A percentile compares a stretch with the other conserved stretches of the same genome.
Evolutionary conservation across 1,140 invertebrate species (phyloP).

Genomic region (Paraescarpia echinospica): DNA sequence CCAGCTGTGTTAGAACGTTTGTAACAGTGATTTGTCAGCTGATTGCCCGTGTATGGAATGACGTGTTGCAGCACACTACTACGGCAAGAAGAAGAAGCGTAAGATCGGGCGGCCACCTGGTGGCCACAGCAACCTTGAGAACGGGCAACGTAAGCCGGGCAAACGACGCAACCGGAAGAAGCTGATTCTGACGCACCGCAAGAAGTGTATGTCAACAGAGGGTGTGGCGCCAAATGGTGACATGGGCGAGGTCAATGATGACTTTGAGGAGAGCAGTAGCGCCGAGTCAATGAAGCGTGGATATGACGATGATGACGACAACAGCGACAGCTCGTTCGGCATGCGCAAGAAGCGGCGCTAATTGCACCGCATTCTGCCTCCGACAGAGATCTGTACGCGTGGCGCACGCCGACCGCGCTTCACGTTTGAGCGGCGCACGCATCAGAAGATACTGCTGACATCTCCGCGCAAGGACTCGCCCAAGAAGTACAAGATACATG

Average conservation of each 20-base stretch:
- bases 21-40: too few relatives aligned
- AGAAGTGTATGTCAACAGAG: constrained; percentile 19
- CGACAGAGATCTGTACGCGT: constrained; percentile 63
- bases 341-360: neutral
- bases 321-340: constrained; percentile 18
- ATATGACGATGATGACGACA: constrained; percentile 28
- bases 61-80: constrained; percentile 41
- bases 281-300: neutral
- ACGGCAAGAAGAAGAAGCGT: constrained; percentile 52
- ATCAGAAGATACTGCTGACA: neutral
- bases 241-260: neutral
- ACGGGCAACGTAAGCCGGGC: constrained; percentile 51
- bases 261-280: neutral
- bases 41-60: constrained; percentile 26
- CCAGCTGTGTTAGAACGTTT: too few relatives aligned
- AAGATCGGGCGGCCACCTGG: constrained; percentile 52
- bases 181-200: constrained; percentile 34
- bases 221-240: neutral
- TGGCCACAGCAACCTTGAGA: constrained; percentile 59
- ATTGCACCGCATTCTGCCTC: constrained; percentile 36
- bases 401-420: constrained; percentile 67
- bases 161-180: constrained; percentile 39
- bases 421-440: constrained; percentile 52
- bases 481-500: neutral
- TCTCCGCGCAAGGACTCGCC: neutral